phyloP scores from a whole-genome alignment of 1,140 invertebrate species.

The Bradynema listronoti region DNA sequence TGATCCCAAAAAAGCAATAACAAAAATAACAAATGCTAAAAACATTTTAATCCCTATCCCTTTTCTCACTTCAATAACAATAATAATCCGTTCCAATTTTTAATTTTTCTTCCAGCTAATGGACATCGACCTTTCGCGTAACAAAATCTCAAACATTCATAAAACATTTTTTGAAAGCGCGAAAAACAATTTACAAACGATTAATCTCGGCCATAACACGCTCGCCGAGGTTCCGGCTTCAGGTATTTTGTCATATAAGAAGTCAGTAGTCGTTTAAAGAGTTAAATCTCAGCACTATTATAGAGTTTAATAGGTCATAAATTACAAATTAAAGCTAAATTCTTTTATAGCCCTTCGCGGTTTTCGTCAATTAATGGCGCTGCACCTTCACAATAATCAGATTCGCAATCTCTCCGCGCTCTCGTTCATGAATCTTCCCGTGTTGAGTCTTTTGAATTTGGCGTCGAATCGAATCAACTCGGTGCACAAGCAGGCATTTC shows the following conservation, averaged over 20 bases:
- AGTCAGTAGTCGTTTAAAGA: slow-evolving; percentile 5
- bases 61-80: too few relatives aligned
- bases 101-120: slow-evolving; percentile 51
- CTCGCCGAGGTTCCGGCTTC: slow-evolving; percentile 50
- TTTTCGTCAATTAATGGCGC: slow-evolving; percentile 50
- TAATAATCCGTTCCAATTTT: too few relatives aligned
- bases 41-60: too few relatives aligned
- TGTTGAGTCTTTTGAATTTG: slow-evolving; percentile 50
- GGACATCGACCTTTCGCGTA: slow-evolving; percentile 54
- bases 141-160: slow-evolving; percentile 47
- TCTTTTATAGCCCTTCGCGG: slow-evolving; percentile 48
- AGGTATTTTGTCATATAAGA: too few relatives aligned
- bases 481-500: slow-evolving; percentile 53
- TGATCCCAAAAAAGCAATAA: too few relatives aligned
- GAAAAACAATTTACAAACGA: slow-evolving; percentile 54
- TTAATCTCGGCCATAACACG: slow-evolving; percentile 54
- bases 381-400: slow-evolving; percentile 53
- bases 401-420: slow-evolving; percentile 39
- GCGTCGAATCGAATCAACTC: slow-evolving; percentile 46
- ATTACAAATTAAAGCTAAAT: too few relatives aligned
- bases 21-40: too few relatives aligned
- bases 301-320: too few relatives aligned
- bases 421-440: slow-evolving; percentile 55
- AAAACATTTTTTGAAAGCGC: slow-evolving; percentile 52
- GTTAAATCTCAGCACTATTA: too few relatives aligned